Evolutionary conservation across 2,113 vertebrate genomes (phyloP).

Genomic region (Nestor notabilis): DNA sequence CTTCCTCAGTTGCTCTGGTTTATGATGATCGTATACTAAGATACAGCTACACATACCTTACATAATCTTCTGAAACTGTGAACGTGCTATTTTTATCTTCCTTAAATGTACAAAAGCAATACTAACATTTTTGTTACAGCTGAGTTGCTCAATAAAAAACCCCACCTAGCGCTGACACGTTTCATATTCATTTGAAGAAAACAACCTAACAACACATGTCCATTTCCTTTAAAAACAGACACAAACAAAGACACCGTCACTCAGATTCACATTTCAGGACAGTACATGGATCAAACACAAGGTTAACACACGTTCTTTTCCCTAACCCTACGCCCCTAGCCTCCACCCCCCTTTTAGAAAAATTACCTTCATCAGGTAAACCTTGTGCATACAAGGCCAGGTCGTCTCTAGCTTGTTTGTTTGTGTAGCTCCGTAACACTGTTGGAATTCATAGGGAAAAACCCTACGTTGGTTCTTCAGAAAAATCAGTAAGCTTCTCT

Average conservation of each 20-base stretch:
- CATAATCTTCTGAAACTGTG: not conserved
- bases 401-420: not conserved
- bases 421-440: not conserved
- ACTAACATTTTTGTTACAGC: not conserved
- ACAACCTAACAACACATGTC: not conserved
- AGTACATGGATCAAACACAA: not conserved
- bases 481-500: not conserved
- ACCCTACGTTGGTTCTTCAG: not conserved
- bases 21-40: not conserved
- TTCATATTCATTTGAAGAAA: not conserved
- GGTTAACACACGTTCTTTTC: not conserved
- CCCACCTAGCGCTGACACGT: not conserved
- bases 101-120: not conserved
- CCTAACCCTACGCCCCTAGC: not conserved
- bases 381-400: not conserved
- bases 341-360: not conserved
- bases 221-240: not conserved
- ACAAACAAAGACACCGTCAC: not conserved
- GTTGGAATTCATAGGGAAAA: not conserved
- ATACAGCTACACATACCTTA: not conserved
- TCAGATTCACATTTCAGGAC: not conserved
- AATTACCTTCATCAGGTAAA: not conserved
- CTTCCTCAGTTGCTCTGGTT: not conserved
- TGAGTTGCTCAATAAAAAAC: not conserved
- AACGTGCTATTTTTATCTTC: slow-evolving; percentile 5